Base-by-base conservation (phyloP, 2,888 invertebrate species). In the Blomia tropicalis region DNA sequence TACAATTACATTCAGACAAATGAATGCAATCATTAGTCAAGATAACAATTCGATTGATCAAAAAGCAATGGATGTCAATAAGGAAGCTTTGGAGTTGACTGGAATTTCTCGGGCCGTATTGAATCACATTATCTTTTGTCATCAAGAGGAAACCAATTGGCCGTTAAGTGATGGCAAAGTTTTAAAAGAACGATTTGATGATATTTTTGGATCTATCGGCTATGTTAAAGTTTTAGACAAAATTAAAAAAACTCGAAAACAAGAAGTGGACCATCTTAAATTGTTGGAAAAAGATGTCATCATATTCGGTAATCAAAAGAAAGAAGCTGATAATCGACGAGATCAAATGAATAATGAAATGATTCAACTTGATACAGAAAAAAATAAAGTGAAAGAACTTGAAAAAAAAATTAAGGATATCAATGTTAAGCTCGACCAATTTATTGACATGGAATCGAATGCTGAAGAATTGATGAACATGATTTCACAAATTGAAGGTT, bases 131-230 rank as follows among this genome's bases (percentile, higher is more conserved):
- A 84, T 99, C 69, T 95, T 99, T 75, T 99, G 98, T 71, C 98
- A 98, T 73, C 98, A 98, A 80, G 98, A 98, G 74, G 92, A 98
- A 68, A 85, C 92, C 0, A 83, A 83, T 71, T 98, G 98, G 82
- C 96, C 98, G 0, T 76, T 98, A 61, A 88, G 91, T 72, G 91
- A 93, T 73, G 85, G 86, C 0, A 88, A 89, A 73, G 85, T 85
- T 70, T 79, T 99, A 0, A 99, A 98, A 72, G 85, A 87, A 67
- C 85, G 85, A 69, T 96, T 99, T 78, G 98, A 99, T 80, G 89
- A 88, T 66, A 96, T 99, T 69, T 99, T 99, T 77, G 92, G 93
- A 70, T 87, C 92, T 0, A 84, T 85, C 0, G 84, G 84, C 71
- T 95, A 91, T 72, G 90, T 90, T 69, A 89, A 87, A 72, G 88